phyloP scores from a whole-genome alignment of 2,888 invertebrate species.

The Oxytorus armatus region DNA sequence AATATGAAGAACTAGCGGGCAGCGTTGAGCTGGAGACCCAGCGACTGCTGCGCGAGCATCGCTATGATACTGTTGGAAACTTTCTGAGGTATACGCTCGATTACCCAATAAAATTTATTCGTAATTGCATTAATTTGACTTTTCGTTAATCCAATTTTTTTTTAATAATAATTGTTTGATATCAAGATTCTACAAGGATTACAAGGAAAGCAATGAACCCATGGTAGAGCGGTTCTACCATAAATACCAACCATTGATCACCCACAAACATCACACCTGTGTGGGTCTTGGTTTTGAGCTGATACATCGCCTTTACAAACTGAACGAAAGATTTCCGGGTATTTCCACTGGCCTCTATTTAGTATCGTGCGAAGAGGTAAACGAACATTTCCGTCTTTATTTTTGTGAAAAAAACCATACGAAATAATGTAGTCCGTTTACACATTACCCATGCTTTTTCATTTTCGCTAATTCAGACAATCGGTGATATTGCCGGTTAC shows the following conservation, averaged over 20 bases:
- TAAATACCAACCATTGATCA: slow-evolving; percentile 91
- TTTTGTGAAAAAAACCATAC: too few relatives aligned
- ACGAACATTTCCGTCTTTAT: slow-evolving; percentile 49
- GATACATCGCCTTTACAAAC: slow-evolving; percentile 87
- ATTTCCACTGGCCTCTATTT: slow-evolving; percentile 89
- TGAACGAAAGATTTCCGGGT: slow-evolving; percentile 89
- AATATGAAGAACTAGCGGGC: slow-evolving; percentile 92
- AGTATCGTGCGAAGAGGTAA: slow-evolving; percentile 95
- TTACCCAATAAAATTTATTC: not conserved
- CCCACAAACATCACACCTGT: slow-evolving; percentile 93
- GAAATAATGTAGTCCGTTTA: too few relatives aligned
- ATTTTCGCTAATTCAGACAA: slow-evolving; percentile 77
- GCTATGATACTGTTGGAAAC: slow-evolving; percentile 96
- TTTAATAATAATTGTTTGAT: slow-evolving; percentile 83
- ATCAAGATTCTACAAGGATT: slow-evolving; percentile 87
- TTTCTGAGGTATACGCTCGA: slow-evolving; percentile 86
- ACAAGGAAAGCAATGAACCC: slow-evolving; percentile 87
- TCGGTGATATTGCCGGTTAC: slow-evolving; percentile 84
- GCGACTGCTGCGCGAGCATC: slow-evolving; percentile 92
- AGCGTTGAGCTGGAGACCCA: slow-evolving; percentile 92
- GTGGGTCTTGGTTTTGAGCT: slow-evolving; percentile 95
- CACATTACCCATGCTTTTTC: too few relatives aligned
- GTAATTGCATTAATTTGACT: not conserved
- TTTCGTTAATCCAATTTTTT: not conserved
- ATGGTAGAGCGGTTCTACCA: slow-evolving; percentile 90